Evolutionary conservation across 2,888 invertebrate genomes (phyloP), one percentile per base, ranked within the genome.

Genomic region (Heteromyza rotundicornis): DNA sequence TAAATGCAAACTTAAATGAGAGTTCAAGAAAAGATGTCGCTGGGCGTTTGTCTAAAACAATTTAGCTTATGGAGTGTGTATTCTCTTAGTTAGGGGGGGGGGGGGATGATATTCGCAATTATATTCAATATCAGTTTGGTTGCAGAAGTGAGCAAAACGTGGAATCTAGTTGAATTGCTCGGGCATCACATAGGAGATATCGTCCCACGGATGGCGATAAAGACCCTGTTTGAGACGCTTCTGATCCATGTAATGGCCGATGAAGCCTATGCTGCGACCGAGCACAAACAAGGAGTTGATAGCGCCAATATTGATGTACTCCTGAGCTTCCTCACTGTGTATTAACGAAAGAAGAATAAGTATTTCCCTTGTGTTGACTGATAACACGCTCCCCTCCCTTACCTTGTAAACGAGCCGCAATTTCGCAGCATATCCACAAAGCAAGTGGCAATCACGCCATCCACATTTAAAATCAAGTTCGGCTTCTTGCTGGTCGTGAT

Each of bases 201-300:
- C 99, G 82, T 99, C 99, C 99, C 99, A 99, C 1, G 99, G 99
- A 85, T 99, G 99, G 73, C 99, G 91, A 85, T 99, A 99, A 2
- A 99, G 87, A 7, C 98, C 99, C 85, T 99, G 99, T 81, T 98
- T 98, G 85, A 99, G 88, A 69, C 99, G 88, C 86, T 96, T 97
- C 86, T 99, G 99, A 85, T 99, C 99, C 87, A 99, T 90, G 83
- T 92, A 99, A 81, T 99, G 99, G 16, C 98, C 98, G 72, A 99
- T 96, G 76, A 99, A 97, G 47, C 99, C 99, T 85, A 99, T 96
- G 78, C 96, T 97, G 68, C 99, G 90, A 8, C 99, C 99, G 27
- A 99, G 87, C 2, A 99, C 98, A 85, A 99, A 99, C 57, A 99
- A 86, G 1, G 98, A 98, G 84, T 99, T 99, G 73, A 99, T 94